phyloP scores from a whole-genome alignment of 2,888 invertebrate species.

The Petrophora chlorosata region DNA sequence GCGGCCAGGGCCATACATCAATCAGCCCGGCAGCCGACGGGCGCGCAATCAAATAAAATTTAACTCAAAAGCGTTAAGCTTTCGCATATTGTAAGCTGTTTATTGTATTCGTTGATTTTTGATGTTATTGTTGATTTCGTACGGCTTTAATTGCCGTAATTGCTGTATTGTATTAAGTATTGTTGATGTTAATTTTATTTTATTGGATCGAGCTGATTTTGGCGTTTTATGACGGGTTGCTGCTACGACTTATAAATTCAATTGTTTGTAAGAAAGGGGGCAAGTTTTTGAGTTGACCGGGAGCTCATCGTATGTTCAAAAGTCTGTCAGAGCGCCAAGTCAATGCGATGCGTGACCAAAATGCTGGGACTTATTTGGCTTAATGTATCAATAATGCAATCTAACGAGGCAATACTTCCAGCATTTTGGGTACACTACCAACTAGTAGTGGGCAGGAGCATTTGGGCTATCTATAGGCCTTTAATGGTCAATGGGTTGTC shows the following conservation, averaged over 20 bases:
- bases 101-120: constrained; percentile 36
- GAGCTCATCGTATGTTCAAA: no score
- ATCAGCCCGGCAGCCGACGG: constrained; percentile 67
- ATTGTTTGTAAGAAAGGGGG: no score
- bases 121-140: constrained; percentile 25
- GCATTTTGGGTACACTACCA: no score
- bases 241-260: no score
- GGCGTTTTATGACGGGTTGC: no score
- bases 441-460: no score
- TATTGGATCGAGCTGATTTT: background rate
- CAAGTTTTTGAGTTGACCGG: no score
- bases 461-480: background rate
- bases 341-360: no score
- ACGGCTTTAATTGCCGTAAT: constrained; percentile 15
- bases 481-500: background rate
- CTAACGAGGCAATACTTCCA: no score
- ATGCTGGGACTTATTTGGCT: no score
- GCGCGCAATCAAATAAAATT: constrained; percentile 81
- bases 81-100: constrained; percentile 44
- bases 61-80: constrained; percentile 66
- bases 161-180: constrained; percentile 2
- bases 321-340: no score
- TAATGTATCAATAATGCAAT: no score
- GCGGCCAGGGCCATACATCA: constrained; percentile 70
- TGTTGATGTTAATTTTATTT: constrained; percentile 12